Evolutionary conservation across 2,113 vertebrate species (phyloP), one percentile per base, ranked within the genome.

Genomic region (Chrysochloris asiatica): DNA sequence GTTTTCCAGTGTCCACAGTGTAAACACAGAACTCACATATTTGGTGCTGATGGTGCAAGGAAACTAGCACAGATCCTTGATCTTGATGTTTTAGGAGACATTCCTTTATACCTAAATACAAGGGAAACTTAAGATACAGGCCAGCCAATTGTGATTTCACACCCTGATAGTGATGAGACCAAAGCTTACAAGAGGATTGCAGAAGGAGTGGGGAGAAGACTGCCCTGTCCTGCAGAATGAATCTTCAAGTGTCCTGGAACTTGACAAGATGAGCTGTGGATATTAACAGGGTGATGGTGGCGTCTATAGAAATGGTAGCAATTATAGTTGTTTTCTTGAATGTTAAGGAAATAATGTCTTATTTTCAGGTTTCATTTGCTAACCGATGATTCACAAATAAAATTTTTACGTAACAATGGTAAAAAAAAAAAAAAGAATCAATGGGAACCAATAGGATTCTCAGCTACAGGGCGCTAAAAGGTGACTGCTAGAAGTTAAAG

Each of bases 1-100:
- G 98, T 99, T 96, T 99, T 99, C 97, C 98, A 98, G 43, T 99
- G 99, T 96, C 99, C 99, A 61, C 98, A 98, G 41, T 99, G 99
- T 96, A 97, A 98, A 82, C 99, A 99, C 8, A 98, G 98, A 96
- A 99, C 98, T 3, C 98, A 99, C 97, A 99, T 99, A 96, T 99
- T 99, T 59, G 99, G 99, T 93, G 97, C 98, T 50, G 99, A 99
- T 50, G 99, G 99, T 30, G 98, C 98, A 88, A 98, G 94, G 77
- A 96, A 97, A 78, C 96, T 99, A 75, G 99, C 99, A 13, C 94
- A 95, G 90, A 97, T 97, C 8, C 98, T 99, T 95, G 98, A 98
- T 63, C 96, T 99, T 88, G 96, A 97, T 91, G 67, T 99, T 87
- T 97, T 99, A 84, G 99, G 99, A n/a, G n/a, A n/a, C n/a, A n/a